phyloP scores from a whole-genome alignment of 64 coral and sea anemone species.

The Actinia tenebrosa region DNA sequence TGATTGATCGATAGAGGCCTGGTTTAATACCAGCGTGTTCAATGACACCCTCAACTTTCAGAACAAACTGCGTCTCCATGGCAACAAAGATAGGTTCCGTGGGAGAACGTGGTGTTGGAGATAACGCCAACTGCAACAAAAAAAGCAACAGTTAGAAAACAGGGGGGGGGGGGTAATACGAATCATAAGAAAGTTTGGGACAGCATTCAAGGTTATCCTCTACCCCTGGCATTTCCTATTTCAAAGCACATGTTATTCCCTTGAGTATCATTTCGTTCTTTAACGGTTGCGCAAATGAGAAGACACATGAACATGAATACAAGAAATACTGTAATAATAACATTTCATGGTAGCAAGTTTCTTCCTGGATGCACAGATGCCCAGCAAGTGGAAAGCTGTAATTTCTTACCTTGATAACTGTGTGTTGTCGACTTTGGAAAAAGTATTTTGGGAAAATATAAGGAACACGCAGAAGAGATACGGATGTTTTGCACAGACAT shows the following conservation, averaged over 20 bases:
- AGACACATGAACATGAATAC: too few relatives aligned
- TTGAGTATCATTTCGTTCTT: too few relatives aligned
- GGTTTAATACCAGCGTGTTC: constrained; percentile 54
- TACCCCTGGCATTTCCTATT: too few relatives aligned
- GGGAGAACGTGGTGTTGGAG: constrained; percentile 66
- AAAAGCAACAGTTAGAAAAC: not conserved
- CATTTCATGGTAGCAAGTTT: too few relatives aligned
- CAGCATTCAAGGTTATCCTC: too few relatives aligned
- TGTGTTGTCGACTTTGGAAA: constrained; percentile 79
- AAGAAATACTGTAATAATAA: too few relatives aligned
- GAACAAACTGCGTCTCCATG: constrained; percentile 82
- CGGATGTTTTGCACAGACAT: constrained; percentile 63
- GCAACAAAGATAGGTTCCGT: constrained; percentile 64
- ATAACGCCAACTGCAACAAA: constrained; percentile 69
- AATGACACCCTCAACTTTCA: constrained; percentile 92
- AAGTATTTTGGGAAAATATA: constrained; percentile 87
- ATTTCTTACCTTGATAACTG: constrained; percentile 74
- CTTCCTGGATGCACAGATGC: too few relatives aligned
- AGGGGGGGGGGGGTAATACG: not conserved
- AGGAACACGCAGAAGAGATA: constrained; percentile 76
- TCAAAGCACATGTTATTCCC: too few relatives aligned
- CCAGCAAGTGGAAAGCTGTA: too few relatives aligned
- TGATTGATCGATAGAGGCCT: constrained; percentile 57
- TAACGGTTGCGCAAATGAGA: too few relatives aligned
- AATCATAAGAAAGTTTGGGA: too few relatives aligned